phyloP scores from a whole-genome alignment of 2,113 vertebrate genomes.

The Caloenas nicobarica region DNA sequence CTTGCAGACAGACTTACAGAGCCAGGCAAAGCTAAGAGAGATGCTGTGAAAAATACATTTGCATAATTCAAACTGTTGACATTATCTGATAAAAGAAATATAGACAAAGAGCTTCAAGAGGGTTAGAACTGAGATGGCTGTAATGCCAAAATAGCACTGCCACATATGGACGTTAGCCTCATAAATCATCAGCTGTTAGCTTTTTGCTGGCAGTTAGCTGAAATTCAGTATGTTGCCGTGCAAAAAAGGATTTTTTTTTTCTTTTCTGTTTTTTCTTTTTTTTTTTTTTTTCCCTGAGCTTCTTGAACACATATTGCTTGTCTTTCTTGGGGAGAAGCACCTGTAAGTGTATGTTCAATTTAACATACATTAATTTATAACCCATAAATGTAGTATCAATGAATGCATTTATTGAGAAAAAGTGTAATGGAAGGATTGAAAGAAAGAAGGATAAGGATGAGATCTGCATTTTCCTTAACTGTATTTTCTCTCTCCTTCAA shows the following conservation, averaged over 20 bases:
- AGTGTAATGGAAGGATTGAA: background rate
- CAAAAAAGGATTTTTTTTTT: rapidly evolving
- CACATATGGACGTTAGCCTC: background rate
- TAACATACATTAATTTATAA: background rate
- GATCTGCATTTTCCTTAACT: background rate
- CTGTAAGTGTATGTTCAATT: background rate
- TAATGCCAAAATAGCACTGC: background rate
- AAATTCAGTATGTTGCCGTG: background rate
- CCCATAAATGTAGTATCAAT: background rate
- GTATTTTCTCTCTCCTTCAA: background rate
- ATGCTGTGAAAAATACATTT: background rate
- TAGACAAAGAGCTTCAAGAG: background rate
- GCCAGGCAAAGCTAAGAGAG: background rate
- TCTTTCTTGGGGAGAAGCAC: background rate
- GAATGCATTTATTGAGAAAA: background rate
- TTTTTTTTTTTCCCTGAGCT: background rate
- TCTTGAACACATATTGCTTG: background rate
- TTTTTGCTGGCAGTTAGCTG: background rate
- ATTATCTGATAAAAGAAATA: background rate
- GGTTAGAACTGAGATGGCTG: background rate
- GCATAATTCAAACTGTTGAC: background rate
- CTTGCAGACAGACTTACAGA: background rate
- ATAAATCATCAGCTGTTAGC: background rate
- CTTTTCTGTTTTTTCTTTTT: background rate
- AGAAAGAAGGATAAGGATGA: background rate